Base-by-base conservation (phyloP, 2,888 invertebrate genomes). In the Diabrotica balteata region DNA sequence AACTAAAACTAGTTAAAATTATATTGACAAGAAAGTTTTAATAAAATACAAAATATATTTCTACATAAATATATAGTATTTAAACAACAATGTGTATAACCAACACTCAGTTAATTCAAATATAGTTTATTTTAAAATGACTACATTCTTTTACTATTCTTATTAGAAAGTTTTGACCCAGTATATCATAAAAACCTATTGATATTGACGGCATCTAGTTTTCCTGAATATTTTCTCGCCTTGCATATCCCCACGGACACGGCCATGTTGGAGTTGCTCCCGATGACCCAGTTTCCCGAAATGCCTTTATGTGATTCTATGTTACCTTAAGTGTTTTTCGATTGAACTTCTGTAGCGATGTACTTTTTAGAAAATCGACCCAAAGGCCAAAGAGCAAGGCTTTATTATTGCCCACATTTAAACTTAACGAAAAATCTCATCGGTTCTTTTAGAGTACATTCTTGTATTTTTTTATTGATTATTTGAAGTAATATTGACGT, bases 311-410 rank as follows among this genome's bases (percentile, higher is more conserved):
- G 61, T 62, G 68, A 58, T 62, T 61, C 65, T 58, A 52, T 52
- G 62, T 61, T 65, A 65, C 65, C 65, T 61, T 68, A 65, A 68
- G 68, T 68, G 68, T 65, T 65, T 68, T 65, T 59, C 64, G 64
- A 65, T 62, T 62, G 68, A 65, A 53, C 61, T 61, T 68, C 62
- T 62, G 65, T 68, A 57, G 59, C 42, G 54, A 57, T 58, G 60
- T 64, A 51, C 60, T 68, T 64, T 54, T 60, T 46, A 52, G 60
- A 64, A 61, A 64, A 61, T 68, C 53, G 53, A 68, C 58, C 50
- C 49, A 52, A 32, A 32, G 4, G 22, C n/a, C 44, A 61, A 7
- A 17, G 44, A 46, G 52, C 60, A n/a, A 7, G 43, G 43, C 44
- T 42, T 43, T 50, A 43, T 43, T 43, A 52, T 52, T 45, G 51